Conservation (phyloP, 1,140 invertebrate species). For the Hetaerina americana region DNA sequence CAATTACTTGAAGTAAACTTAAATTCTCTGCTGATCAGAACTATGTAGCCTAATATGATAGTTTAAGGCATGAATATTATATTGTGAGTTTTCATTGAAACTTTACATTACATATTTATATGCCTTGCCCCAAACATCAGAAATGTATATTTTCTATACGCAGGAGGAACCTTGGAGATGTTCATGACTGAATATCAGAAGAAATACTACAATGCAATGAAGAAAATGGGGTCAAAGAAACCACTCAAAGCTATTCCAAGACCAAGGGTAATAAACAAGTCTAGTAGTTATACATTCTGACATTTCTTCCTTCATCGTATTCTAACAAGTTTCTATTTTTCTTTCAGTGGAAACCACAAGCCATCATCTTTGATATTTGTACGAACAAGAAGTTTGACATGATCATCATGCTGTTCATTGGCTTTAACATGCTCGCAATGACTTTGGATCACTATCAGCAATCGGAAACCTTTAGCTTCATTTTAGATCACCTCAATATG, state of each 20-base stretch:
- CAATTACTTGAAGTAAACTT: no score
- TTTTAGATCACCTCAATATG: conserved; percentile 84
- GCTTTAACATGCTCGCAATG: conserved; percentile 98
- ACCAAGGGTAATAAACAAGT: conserved; percentile 59
- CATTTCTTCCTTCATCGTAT: background rate
- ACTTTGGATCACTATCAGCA: conserved; percentile 92
- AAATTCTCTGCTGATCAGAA: no score
- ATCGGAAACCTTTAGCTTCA: conserved; percentile 61
- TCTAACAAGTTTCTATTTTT: conserved; percentile 19
- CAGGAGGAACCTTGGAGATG: conserved; percentile 95
- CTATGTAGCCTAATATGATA: no score
- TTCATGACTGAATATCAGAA: conserved; percentile 99
- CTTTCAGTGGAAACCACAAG: conserved; percentile 86
- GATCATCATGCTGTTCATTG: conserved; percentile 98
- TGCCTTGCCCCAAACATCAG: no score
- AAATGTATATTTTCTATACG: conserved; percentile 28
- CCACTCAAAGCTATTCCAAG: conserved; percentile 94
- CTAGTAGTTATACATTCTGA: background rate
- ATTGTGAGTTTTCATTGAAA: no score
- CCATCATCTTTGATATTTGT: conserved; percentile 91
- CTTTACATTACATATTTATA: no score
- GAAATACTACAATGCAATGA: conserved; percentile 99
- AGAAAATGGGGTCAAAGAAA: conserved; percentile 97
- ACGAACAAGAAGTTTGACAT: conserved; percentile 99
- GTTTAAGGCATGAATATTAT: no score